These are phyloP conservation scores for Nudaria mundana DNA, from an alignment of 2,888 invertebrate genomes.

Conservation along the genomic window DNA sequence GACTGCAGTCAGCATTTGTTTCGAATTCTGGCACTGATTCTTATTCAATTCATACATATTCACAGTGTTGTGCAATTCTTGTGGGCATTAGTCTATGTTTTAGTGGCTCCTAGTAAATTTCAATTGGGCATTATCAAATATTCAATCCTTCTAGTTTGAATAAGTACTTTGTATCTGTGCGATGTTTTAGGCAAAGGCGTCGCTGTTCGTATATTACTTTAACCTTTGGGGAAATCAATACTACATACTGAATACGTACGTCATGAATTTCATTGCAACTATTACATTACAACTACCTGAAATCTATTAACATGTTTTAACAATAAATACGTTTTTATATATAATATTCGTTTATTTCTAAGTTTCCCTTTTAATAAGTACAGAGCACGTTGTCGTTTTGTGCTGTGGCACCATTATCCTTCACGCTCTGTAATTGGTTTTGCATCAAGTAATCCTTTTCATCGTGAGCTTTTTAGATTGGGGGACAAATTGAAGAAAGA, in stretches of 20 bases:
- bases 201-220: slow-evolving; percentile 25
- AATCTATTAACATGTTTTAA: slow-evolving; percentile 32
- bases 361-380: no score
- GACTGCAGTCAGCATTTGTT: slow-evolving; percentile 73
- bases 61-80: slow-evolving; percentile 39
- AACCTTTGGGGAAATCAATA: slow-evolving; percentile 44
- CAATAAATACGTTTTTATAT: no score
- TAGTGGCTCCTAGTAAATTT: slow-evolving; percentile 13
- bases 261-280: slow-evolving; percentile 34
- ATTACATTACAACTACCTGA: slow-evolving; percentile 12
- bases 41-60: slow-evolving; percentile 59
- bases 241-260: slow-evolving; percentile 31
- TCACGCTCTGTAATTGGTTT: no score
- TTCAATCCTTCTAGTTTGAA: slow-evolving; percentile 10
- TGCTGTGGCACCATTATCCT: no score
- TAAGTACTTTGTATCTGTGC: slow-evolving; percentile 4
- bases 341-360: no score
- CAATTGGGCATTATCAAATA: slow-evolving; percentile 16
- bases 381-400: no score
- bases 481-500: no score
- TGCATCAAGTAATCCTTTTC: no score
- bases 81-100: slow-evolving; percentile 24
- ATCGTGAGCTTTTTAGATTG: no score
- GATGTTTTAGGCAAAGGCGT: slow-evolving; percentile 9
- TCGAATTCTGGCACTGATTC: slow-evolving; percentile 68